These are phyloP conservation scores for Platalea minor DNA, from an alignment of 2,797 vertebrate species.

Conservation along the genomic window DNA sequence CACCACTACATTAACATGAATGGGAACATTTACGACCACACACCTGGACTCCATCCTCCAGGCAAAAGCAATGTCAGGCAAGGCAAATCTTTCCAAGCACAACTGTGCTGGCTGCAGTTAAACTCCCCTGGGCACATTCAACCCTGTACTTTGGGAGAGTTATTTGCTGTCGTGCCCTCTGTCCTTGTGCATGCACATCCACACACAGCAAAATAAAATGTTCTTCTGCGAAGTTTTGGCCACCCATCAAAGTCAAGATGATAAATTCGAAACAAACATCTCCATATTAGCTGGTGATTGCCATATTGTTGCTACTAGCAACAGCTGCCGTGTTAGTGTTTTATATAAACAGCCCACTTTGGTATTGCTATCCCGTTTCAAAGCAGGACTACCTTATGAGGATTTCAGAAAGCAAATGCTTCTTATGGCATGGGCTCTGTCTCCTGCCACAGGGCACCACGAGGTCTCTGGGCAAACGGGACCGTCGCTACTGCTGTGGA, in stretches of 20 bases:
- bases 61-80: not conserved
- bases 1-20: not conserved
- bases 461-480: not conserved
- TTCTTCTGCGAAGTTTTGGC: conserved; percentile 47
- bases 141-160: not conserved
- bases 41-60: not conserved
- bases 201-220: conserved; percentile 61
- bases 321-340: not conserved
- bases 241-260: conserved; percentile 45
- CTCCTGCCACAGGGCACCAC: not conserved
- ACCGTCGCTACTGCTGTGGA: accelerated
- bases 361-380: not conserved
- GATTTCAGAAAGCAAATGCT: conserved; percentile 1
- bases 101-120: not conserved
- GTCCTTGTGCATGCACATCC: not conserved
- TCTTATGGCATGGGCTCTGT: not conserved
- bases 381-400: conserved; percentile 17
- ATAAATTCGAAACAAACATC: conserved; percentile 62
- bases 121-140: not conserved
- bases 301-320: conserved; percentile 23
- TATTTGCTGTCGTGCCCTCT: conserved; percentile 5
- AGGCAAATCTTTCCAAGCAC: not conserved
- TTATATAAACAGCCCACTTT: conserved; percentile 32
- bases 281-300: conserved; percentile 55
- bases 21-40: not conserved